Evolutionary conservation across 2,113 vertebrate genomes (phyloP).

Genomic region (Sylvilagus bachmani): DNA sequence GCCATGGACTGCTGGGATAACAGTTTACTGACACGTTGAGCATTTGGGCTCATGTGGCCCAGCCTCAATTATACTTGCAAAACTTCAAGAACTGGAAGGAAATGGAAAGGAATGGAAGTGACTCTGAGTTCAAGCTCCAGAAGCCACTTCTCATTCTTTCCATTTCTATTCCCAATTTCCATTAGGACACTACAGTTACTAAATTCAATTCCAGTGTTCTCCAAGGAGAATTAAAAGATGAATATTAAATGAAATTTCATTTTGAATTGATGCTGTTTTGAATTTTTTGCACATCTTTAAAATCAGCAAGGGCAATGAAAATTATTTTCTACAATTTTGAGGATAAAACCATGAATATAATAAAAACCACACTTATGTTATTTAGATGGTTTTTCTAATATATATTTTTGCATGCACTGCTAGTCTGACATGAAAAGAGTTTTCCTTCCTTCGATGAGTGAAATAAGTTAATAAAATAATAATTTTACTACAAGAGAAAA

Average conservation of each 20-base stretch:
- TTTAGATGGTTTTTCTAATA: not conserved
- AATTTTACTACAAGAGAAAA: not conserved
- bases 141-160: not conserved
- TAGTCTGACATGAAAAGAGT: not conserved
- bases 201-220: not conserved
- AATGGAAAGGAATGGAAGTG: not conserved
- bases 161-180: not conserved
- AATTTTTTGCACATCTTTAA: not conserved
- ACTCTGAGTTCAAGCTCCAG: not conserved
- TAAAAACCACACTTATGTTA: not conserved
- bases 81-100: not conserved
- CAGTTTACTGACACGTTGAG: not conserved
- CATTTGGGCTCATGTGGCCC: not conserved
- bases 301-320: not conserved
- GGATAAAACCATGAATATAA: not conserved
- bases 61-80: not conserved
- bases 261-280: not conserved
- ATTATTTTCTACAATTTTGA: not conserved
- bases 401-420: not conserved
- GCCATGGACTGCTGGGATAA: accelerated
- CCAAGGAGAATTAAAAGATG: slow-evolving; percentile 6
- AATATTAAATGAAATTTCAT: not conserved
- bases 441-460: not conserved
- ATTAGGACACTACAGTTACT: not conserved
- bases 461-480: not conserved